These are phyloP conservation scores for Drosophila monieri DNA, from an alignment of 2,888 invertebrate genomes.

Conservation along the genomic window DNA sequence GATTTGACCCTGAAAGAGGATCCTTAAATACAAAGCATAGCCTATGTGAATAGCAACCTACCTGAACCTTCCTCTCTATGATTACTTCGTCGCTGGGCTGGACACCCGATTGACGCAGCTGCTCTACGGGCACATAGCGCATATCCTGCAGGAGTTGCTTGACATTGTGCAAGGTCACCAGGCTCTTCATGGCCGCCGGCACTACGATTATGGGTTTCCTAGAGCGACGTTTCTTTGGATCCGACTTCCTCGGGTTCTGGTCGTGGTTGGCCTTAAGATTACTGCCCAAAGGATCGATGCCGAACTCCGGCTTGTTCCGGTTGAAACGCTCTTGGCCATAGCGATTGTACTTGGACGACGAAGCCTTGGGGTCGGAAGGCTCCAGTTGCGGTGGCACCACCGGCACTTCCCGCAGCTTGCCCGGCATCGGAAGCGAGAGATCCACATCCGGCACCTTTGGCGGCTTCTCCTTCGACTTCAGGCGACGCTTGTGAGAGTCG, in stretches of 20 bases:
- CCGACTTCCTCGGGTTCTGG: no score
- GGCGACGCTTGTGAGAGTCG: constrained; percentile 6
- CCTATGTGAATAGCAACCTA: not conserved
- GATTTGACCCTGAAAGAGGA: not conserved
- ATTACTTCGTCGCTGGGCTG: constrained; percentile 21
- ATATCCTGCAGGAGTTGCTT: constrained; percentile 45
- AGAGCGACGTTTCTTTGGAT: not conserved
- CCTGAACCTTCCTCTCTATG: constrained; percentile 27
- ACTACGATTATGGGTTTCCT: constrained; percentile 50
- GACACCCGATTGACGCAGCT: not conserved
- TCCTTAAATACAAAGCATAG: not conserved
- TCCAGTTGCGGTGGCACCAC: constrained; percentile 15
- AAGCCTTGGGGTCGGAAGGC: not conserved
- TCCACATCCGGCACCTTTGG: not conserved
- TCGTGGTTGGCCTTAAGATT: not conserved
- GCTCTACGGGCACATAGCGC: constrained; percentile 30
- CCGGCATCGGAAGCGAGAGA: not conserved
- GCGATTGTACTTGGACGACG: constrained; percentile 30
- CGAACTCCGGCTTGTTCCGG: constrained; percentile 10
- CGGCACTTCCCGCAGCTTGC: constrained; percentile 23
- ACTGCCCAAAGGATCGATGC: constrained; percentile 33
- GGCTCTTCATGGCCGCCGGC: constrained; percentile 34
- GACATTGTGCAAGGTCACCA: constrained; percentile 47
- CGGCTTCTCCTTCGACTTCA: not conserved
- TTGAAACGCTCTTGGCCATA: constrained; percentile 38